Conservation (phyloP, 2,888 invertebrate species). For the Cetonia aurata region DNA sequence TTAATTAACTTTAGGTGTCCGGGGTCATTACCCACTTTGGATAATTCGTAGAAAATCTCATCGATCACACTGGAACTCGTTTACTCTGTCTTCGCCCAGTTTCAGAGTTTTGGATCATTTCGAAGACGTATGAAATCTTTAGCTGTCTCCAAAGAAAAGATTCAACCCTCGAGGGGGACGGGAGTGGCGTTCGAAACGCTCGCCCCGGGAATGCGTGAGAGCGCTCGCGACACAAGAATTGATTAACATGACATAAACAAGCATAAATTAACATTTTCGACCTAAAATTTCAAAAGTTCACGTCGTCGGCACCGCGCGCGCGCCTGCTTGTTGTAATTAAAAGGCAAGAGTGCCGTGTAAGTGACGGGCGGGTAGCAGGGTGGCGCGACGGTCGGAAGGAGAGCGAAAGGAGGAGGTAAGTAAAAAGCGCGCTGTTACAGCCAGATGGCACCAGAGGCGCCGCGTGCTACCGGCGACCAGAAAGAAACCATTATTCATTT, state of each 20-base stretch:
- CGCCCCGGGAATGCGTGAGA: background rate
- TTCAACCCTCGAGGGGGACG: too few species aligned
- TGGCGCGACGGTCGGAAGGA: constrained; percentile 50
- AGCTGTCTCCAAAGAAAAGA: too few species aligned
- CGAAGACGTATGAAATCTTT: too few species aligned
- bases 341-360: constrained; percentile 59
- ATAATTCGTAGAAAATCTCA: too few species aligned
- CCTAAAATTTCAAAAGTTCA: constrained; percentile 64
- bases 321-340: constrained; percentile 45
- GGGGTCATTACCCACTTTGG: too few species aligned
- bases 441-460: constrained; percentile 63
- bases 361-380: constrained; percentile 59
- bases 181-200: too few species aligned
- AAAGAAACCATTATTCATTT: constrained; percentile 65
- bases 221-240: constrained; percentile 53
- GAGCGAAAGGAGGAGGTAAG: constrained; percentile 53
- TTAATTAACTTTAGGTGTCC: too few species aligned
- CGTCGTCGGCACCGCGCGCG: constrained; percentile 52
- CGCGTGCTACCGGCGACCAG: constrained; percentile 59
- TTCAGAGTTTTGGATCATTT: too few species aligned
- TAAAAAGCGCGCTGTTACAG: constrained; percentile 62
- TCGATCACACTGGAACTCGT: too few species aligned
- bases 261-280: constrained; percentile 63
- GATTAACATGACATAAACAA: constrained; percentile 65
- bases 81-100: too few species aligned